phyloP scores from a whole-genome alignment of 2,888 invertebrate genomes.

The Mythimna albipuncta region DNA sequence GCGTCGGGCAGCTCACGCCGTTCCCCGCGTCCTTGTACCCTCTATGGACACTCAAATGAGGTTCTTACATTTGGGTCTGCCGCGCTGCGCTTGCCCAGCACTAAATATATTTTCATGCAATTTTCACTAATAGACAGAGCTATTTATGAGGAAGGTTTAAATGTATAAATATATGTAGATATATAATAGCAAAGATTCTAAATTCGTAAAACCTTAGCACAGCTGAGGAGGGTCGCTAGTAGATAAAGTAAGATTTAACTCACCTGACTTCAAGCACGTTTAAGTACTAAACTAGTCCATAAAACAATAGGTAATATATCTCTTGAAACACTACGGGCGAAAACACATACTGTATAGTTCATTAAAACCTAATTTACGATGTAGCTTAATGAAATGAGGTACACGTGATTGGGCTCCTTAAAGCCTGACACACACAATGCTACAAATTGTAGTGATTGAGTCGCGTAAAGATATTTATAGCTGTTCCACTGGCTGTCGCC shows the following conservation, averaged over 20 bases:
- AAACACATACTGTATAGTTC: slow-evolving; percentile 33
- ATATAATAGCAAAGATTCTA: too few relatives aligned
- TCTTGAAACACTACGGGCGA: slow-evolving; percentile 11
- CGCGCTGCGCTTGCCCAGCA: too few relatives aligned
- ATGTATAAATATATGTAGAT: too few relatives aligned
- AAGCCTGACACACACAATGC: slow-evolving; percentile 11
- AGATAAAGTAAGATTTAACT: not conserved
- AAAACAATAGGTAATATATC: not conserved
- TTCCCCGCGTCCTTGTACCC: too few relatives aligned
- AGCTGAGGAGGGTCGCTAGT: too few relatives aligned
- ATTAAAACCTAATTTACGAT: slow-evolving; percentile 65
- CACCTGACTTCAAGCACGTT: not conserved
- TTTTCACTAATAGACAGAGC: too few relatives aligned
- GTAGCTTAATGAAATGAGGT: slow-evolving; percentile 57
- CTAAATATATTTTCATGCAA: too few relatives aligned
- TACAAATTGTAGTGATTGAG: not conserved
- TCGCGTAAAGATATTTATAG: not conserved
- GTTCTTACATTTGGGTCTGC: too few relatives aligned
- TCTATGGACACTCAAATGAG: too few relatives aligned
- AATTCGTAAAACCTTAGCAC: too few relatives aligned
- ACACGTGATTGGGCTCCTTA: slow-evolving; percentile 62
- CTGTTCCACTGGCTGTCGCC: slow-evolving; percentile 12
- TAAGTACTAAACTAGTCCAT: not conserved
- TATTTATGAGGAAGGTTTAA: too few relatives aligned
- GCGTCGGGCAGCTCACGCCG: too few relatives aligned